These are phyloP conservation scores for Hyla sarda DNA, from an alignment of 2,113 vertebrate species.

Conservation along the genomic window DNA sequence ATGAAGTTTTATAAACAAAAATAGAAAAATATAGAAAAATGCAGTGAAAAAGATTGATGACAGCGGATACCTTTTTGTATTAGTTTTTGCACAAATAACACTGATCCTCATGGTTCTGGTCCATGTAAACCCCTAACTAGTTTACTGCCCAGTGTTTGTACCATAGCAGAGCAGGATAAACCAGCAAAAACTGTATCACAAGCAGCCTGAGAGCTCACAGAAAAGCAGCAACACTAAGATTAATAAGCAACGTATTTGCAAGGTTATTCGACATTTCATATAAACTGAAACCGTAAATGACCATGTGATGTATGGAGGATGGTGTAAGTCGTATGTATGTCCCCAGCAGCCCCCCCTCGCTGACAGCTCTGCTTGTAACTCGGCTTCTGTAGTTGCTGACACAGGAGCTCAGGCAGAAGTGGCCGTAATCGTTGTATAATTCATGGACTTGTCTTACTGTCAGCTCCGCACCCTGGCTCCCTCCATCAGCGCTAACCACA, in stretches of 20 bases:
- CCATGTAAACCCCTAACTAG: too few relatives aligned
- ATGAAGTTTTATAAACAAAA: too few relatives aligned
- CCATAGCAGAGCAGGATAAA: too few relatives aligned
- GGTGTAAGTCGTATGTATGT: not conserved
- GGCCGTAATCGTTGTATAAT: conserved; percentile 17
- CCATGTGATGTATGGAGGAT: not conserved
- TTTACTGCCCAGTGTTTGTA: too few relatives aligned
- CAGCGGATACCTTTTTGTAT: too few relatives aligned
- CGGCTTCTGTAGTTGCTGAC: not conserved
- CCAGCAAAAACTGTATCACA: not conserved
- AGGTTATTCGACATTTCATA: not conserved
- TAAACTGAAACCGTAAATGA: not conserved
- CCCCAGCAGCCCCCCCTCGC: not conserved
- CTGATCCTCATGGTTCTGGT: too few relatives aligned
- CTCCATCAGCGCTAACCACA: not conserved
- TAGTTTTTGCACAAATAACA: too few relatives aligned
- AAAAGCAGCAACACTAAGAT: not conserved
- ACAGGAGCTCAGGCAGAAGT: not conserved
- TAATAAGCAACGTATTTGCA: not conserved
- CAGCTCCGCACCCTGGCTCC: not conserved
- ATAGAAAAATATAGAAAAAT: too few relatives aligned
- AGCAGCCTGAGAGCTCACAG: not conserved
- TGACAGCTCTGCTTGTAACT: not conserved
- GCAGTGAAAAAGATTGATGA: too few relatives aligned
- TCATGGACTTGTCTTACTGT: conserved; percentile 14